Base-by-base conservation (phyloP, 2,113 vertebrate genomes). In the Galemys pyrenaicus region DNA sequence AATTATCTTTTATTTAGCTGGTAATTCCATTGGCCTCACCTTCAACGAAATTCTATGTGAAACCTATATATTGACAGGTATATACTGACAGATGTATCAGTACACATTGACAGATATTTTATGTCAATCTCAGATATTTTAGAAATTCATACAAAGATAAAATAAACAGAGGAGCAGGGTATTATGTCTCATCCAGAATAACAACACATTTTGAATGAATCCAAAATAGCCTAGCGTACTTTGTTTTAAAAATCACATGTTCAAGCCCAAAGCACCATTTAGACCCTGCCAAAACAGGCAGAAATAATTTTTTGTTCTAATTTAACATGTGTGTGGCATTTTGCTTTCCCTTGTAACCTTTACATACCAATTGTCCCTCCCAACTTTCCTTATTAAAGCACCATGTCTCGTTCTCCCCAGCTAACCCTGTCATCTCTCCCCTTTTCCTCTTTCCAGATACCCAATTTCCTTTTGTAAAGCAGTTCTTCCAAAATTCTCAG, bases 271-370 rank as follows among this genome's bases (percentile, higher is more conserved):
- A 79, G 41, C 9, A 81, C 9, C 7, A 39, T 73, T 35, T 6
- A 46, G 54, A 0, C 56, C 60, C 39, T 96, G 56, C 12, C 65
- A 83, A 83, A 77, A 78, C 44, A 85, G 9, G 65, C 10, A 86
- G 64, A 51, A 94, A 58, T 79, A 80, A 20, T 44, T n/a, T 67
- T 62, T 46, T 60, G 9, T 70, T 94, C 49, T 87, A 81, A 92
- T 58, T 94, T 35, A 91, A 56, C 30, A 77, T 9, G 17, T 67
- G 71, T 12, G 71, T 81, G 30, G 17, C 60, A 12, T 44, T 87
- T 92, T 91, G 60, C 19, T 39, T 90, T 90, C 39, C 12, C 22
- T 65, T 17, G 9, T 88, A 92, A 96, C 22, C 78, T 92, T 96
- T 78, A 54, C 20, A 84, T 51, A 62, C 32, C 32, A 92, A 85